Base-by-base conservation (phyloP, 2,888 invertebrate species). In the Pseudococcus longispinus region DNA sequence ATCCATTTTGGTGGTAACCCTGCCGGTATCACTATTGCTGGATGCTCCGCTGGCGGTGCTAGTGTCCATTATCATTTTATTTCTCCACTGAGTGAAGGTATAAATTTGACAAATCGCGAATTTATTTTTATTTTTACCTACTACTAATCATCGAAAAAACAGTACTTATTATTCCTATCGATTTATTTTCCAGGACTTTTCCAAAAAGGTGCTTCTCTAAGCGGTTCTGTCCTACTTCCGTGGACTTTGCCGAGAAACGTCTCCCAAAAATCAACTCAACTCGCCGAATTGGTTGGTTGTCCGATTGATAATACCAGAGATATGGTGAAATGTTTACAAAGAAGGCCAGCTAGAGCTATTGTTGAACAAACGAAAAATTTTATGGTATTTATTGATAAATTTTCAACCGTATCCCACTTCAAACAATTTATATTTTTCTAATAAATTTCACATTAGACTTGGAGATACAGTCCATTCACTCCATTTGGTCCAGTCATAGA, bases 401-500 rank as follows among this genome's bases (percentile, higher is more conserved):
- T 37, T 6, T 37, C 4, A 9, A 6, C 37, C 37, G 8, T n/a
- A n/a, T 37, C 37, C 32, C 37, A 37, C 2, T 37, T 37, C 8
- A 8, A 5, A 37, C 8, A 4, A 4, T 37, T 37, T 5, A 37
- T 37, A 46, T 13, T 9, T 46, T 13, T 46, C 13, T 65, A 55
- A n/a, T n/a, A 70, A 29, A 44, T 87, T 84, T 60, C 11, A 88
- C 91, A 8, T 9, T 37, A 80, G 92, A 92, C 92, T 32, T 93
- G 92, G 91, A 90, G 93, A 20, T 94, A 94, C 89, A 93, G 93
- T 90, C 93, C 95, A 88, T 94, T 94, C 90, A 93, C 94, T 0
- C 94, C 94, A 0, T 95, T 95, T 90, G 94, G 94, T 0, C 95
- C 95, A 0, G 94, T 94, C 0, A 91, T 93, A 0, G 96, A 96